Evolutionary conservation across 1,140 invertebrate genomes (phyloP).

Genomic region (Danaus melanippus): DNA sequence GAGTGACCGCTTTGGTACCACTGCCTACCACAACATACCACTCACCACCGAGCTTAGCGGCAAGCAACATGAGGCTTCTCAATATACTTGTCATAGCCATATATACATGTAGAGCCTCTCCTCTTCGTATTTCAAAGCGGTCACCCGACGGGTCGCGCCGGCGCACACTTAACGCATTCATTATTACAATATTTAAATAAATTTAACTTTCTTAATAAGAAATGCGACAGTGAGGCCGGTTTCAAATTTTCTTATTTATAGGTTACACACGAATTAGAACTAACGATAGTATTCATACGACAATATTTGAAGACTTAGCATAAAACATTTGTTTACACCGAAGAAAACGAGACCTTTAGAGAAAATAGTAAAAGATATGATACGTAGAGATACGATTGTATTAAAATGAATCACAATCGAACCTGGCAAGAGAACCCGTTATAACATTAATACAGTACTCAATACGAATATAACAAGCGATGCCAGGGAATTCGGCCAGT

Average conservation of each 20-base stretch:
- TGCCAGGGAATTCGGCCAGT: too few species aligned
- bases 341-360: constrained; percentile 7
- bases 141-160: not conserved
- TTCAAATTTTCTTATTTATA: constrained; percentile 5
- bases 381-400: not conserved
- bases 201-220: too few species aligned
- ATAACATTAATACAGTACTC: too few species aligned
- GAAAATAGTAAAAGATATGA: constrained; percentile 4
- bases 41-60: too few species aligned
- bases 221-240: constrained; percentile 3
- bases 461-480: too few species aligned
- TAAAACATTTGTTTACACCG: constrained; percentile 8
- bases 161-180: not conserved
- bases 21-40: too few species aligned
- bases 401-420: too few species aligned
- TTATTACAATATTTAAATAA: not conserved
- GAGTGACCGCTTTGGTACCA: constrained; percentile 5
- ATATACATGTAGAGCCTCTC: too few species aligned
- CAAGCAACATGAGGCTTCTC: too few species aligned
- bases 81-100: too few species aligned
- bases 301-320: constrained; percentile 10
- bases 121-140: not conserved
- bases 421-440: too few species aligned
- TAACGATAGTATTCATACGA: constrained; percentile 11
- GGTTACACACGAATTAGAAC: constrained; percentile 12